Evolutionary conservation across 2,113 vertebrate genomes (phyloP).

Genomic region (Macquaria ambigua): DNA sequence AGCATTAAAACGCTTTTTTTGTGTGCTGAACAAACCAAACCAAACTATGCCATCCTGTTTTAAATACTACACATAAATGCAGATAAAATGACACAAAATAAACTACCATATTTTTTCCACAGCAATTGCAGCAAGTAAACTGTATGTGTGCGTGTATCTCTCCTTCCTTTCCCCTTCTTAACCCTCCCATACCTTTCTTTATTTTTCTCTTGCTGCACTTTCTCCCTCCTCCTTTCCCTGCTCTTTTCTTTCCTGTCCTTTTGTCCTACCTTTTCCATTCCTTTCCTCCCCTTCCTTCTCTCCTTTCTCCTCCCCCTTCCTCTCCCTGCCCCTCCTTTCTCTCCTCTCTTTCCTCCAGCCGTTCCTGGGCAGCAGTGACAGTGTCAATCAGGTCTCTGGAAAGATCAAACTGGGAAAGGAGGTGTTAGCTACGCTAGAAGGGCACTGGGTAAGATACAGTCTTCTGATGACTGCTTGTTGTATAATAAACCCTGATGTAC

Average conservation of each 20-base stretch:
- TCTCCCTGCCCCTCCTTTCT: conserved; percentile 16
- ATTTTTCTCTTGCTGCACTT: neutral
- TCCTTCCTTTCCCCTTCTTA: neutral
- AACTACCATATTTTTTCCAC: neutral
- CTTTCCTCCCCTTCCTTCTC: neutral
- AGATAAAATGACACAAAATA: neutral
- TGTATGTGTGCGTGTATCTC: conserved; percentile 11
- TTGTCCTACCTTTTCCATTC: neutral
- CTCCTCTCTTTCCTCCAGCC: conserved; percentile 85
- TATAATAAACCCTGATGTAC: neutral
- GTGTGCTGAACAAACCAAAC: neutral
- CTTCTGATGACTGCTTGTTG: neutral
- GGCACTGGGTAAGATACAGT: conserved; percentile 93
- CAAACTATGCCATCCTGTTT: neutral
- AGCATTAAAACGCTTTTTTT: no score
- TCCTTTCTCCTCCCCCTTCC: no score
- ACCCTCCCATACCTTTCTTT: neutral
- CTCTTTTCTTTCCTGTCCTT: neutral
- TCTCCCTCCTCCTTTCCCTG: neutral
- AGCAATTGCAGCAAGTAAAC: conserved; percentile 29
- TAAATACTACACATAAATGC: neutral
- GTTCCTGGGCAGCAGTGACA: conserved; percentile 96
- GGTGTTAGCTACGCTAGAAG: conserved; percentile 95
- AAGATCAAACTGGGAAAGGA: conserved; percentile 99
- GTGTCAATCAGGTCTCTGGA: conserved; percentile 95